Conservation (phyloP, 2,888 invertebrate species). For the Hoplodrina blanda region DNA sequence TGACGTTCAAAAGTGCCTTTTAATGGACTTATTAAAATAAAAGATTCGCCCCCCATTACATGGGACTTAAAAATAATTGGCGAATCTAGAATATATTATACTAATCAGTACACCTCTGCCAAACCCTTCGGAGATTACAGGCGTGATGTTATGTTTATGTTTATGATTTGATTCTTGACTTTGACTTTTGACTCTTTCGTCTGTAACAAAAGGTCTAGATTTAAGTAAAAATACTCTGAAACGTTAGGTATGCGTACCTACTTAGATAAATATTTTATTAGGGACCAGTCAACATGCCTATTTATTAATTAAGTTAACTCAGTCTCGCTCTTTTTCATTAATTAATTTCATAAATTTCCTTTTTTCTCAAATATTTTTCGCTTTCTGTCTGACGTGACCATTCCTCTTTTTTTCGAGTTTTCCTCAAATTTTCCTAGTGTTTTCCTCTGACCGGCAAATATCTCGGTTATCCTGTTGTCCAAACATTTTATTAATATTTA, state of each 20-base stretch:
- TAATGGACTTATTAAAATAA: no score
- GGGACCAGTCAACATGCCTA: not conserved
- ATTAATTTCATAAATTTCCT: not conserved
- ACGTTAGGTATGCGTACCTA: not conserved
- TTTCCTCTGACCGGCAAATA: not conserved
- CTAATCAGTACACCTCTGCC: no score
- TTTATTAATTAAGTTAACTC: not conserved
- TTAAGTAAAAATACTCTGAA: not conserved
- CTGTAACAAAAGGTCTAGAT: not conserved
- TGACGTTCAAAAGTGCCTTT: no score
- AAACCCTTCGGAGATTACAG: no score
- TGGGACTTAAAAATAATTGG: no score
- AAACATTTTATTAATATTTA: constrained; percentile 41
- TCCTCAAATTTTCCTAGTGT: not conserved
- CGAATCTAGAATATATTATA: no score
- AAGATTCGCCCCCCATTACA: no score
- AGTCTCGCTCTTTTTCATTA: not conserved
- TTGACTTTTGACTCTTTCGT: no score
- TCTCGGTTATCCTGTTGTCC: not conserved
- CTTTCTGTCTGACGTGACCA: not conserved
- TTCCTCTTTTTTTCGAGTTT: not conserved
- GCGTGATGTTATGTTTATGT: no score
- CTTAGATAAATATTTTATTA: not conserved
- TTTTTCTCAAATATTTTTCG: not conserved
- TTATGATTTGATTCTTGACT: no score